phyloP scores from a whole-genome alignment of 2,113 vertebrate genomes.

The Trogon melanurus region DNA sequence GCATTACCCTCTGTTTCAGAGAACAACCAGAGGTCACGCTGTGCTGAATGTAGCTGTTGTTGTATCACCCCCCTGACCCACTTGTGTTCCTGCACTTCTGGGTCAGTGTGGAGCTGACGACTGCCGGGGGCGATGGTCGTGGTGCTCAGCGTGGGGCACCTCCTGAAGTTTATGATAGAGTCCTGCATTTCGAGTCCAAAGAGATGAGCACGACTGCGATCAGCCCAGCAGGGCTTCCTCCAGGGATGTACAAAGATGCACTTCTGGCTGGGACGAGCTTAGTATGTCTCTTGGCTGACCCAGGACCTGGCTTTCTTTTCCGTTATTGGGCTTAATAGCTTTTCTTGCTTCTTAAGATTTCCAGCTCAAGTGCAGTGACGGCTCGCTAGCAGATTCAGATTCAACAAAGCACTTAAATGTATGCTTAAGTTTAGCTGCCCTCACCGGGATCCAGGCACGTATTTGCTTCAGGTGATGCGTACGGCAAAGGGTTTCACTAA shows the following conservation, averaged over 20 bases:
- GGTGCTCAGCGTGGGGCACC: background rate
- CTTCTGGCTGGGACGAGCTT: background rate
- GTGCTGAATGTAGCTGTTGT: conserved; percentile 18
- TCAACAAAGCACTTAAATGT: background rate
- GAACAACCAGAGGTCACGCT: conserved; percentile 1
- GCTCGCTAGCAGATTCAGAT: background rate
- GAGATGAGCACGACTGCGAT: background rate
- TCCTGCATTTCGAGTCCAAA: background rate
- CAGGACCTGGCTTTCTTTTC: background rate
- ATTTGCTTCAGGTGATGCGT: background rate
- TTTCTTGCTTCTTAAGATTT: background rate
- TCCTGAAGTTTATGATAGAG: background rate
- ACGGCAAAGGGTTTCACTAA: background rate
- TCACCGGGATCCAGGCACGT: background rate
- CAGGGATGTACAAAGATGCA: background rate
- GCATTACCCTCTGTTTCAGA: background rate
- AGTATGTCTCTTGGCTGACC: background rate
- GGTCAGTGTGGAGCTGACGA: background rate
- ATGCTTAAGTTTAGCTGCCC: background rate
- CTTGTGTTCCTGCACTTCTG: background rate
- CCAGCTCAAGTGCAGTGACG: background rate
- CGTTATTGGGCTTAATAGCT: background rate
- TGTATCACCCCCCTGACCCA: background rate
- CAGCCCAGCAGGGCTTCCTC: background rate
- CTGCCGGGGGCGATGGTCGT: fast-evolving